These are phyloP conservation scores for Mercenaria mercenaria DNA, from an alignment of 1,140 invertebrate species.

Conservation along the genomic window DNA sequence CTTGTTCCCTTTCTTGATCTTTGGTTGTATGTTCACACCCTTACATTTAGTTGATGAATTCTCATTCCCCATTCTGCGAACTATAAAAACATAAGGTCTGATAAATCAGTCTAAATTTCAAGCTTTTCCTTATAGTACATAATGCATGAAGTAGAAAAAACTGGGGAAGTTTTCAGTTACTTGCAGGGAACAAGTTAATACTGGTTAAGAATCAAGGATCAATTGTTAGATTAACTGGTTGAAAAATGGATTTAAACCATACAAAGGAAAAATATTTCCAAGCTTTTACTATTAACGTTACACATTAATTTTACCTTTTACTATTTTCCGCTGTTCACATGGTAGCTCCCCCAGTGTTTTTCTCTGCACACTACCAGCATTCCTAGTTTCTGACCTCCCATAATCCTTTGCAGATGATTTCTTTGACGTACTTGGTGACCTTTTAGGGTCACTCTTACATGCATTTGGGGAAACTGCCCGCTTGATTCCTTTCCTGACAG, in stretches of 20 bases:
- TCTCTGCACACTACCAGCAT: not conserved
- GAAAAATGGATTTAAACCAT: too few relatives aligned
- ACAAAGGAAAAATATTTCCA: too few relatives aligned
- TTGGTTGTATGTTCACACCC: not conserved
- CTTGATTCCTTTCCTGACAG: constrained; percentile 4
- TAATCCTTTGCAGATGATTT: not conserved
- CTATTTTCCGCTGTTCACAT: constrained; percentile 20
- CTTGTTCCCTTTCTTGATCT: not conserved
- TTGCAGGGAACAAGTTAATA: too few relatives aligned
- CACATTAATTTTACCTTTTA: constrained; percentile 47
- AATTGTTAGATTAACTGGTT: too few relatives aligned
- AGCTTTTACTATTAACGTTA: too few relatives aligned
- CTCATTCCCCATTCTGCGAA: not conserved
- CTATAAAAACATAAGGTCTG: not conserved
- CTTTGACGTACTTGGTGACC: not conserved
- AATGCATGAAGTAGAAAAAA: too few relatives aligned
- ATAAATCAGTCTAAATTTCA: too few relatives aligned
- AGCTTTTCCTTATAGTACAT: too few relatives aligned
- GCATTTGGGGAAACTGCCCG: not conserved
- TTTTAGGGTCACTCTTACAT: not conserved
- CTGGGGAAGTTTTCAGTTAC: too few relatives aligned
- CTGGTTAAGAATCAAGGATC: too few relatives aligned
- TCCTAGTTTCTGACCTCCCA: not conserved
- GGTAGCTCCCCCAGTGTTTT: constrained; percentile 7
- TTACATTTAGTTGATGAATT: not conserved